A percentile compares a stretch with the other conserved stretches of the same genome.
These are phyloP conservation scores for Deilephila elpenor DNA, from an alignment of 2,888 invertebrate species.

Conservation along the genomic window DNA sequence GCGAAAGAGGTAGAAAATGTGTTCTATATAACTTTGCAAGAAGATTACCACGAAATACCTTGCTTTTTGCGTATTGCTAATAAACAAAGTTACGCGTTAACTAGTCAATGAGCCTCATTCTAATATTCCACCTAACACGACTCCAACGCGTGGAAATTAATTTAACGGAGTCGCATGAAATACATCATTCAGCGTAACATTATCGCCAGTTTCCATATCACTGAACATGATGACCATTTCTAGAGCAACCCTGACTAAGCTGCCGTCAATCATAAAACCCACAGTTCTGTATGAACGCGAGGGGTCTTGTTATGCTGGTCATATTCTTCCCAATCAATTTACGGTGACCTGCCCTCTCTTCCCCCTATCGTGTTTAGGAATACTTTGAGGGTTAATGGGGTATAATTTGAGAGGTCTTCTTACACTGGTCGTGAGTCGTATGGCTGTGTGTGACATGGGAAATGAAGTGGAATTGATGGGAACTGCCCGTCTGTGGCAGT, in stretches of 20 bases:
- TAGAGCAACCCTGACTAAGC: slow-evolving; percentile 48
- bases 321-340: slow-evolving; percentile 49
- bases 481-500: slow-evolving; percentile 50
- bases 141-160: slow-evolving; percentile 51
- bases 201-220: slow-evolving; percentile 75
- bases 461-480: slow-evolving; percentile 67
- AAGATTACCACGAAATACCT: too few relatives aligned
- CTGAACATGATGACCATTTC: slow-evolving; percentile 57
- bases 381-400: slow-evolving; percentile 34
- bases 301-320: slow-evolving; percentile 49
- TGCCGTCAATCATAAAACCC: slow-evolving; percentile 33
- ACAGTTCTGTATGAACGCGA: slow-evolving; percentile 40
- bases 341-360: slow-evolving; percentile 48
- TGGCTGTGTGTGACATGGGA: slow-evolving; percentile 64
- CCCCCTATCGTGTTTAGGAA: slow-evolving; percentile 39
- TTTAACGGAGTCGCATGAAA: slow-evolving; percentile 51
- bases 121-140: background rate
- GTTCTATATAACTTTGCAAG: too few relatives aligned
- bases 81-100: too few relatives aligned
- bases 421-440: slow-evolving; percentile 48
- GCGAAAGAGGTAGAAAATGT: too few relatives aligned
- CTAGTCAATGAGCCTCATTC: too few relatives aligned
- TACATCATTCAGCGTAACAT: slow-evolving; percentile 68
- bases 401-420: slow-evolving; percentile 46
- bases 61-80: too few relatives aligned